Conservation (phyloP, 2,888 invertebrate genomes). For the Pharmacophagus antenor region DNA sequence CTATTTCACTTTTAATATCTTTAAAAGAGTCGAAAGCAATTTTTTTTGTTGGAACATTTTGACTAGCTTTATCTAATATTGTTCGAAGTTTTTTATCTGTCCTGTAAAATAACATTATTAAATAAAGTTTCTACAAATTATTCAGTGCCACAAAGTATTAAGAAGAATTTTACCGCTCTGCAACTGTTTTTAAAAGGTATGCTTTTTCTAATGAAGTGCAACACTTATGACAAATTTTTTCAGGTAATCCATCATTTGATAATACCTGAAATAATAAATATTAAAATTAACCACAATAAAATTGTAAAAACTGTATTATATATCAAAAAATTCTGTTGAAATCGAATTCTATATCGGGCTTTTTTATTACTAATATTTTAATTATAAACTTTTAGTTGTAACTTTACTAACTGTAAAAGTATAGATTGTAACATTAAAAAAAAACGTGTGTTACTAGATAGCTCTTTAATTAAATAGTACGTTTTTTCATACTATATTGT, state of each 20-base stretch:
- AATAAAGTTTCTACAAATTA: not conserved
- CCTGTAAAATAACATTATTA: constrained; percentile 41
- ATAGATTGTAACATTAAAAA: too few species aligned
- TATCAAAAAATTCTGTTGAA: too few species aligned
- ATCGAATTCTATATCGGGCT: too few species aligned
- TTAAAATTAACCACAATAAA: not conserved
- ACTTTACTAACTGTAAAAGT: too few species aligned
- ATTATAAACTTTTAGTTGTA: too few species aligned
- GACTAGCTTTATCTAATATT: constrained; percentile 48
- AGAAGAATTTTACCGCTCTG: constrained; percentile 60
- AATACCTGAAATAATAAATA: constrained; percentile 51
- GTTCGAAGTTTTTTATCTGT: constrained; percentile 67
- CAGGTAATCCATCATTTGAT: constrained; percentile 72
- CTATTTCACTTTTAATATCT: constrained; percentile 75
- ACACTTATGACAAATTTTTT: constrained; percentile 71
- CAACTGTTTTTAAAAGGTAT: constrained; percentile 70
- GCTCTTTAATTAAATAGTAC: too few species aligned
- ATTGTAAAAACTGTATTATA: not conserved
- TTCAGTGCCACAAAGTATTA: not conserved
- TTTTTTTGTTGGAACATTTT: constrained; percentile 63
- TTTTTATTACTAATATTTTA: too few species aligned
- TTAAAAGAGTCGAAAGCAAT: constrained; percentile 73
- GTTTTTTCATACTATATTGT: too few species aligned
- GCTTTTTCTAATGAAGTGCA: constrained; percentile 71
- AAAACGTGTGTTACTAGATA: too few species aligned